A percentile compares a stretch with the other conserved stretches of the same genome.
phyloP scores from a whole-genome alignment of 2,113 vertebrate genomes.

The Terrapene triunguis region DNA sequence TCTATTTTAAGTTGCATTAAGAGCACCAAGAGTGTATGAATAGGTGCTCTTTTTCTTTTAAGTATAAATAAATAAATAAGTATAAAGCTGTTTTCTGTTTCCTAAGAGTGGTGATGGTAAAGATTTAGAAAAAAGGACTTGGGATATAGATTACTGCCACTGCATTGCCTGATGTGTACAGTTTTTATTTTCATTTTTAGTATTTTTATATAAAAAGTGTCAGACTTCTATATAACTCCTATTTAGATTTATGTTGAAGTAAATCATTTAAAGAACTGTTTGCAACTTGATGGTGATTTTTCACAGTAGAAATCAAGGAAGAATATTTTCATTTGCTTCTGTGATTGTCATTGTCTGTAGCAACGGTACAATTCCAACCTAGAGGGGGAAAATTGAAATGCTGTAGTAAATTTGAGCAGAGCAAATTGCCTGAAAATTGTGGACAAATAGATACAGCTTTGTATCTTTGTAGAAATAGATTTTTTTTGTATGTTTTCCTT shows the following conservation, averaged over 20 bases:
- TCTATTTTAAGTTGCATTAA: not conserved
- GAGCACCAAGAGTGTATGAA: not conserved
- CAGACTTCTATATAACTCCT: not conserved
- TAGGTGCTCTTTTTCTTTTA: not conserved
- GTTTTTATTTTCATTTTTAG: slow-evolving; percentile 12
- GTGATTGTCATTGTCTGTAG: not conserved
- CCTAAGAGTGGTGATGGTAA: not conserved
- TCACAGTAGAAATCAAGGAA: not conserved
- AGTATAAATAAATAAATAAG: not conserved
- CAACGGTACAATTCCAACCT: not conserved
- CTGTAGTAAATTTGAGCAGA: not conserved
- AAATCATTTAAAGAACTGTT: slow-evolving; percentile 1
- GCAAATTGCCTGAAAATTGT: not conserved
- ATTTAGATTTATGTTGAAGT: slow-evolving; percentile 21
- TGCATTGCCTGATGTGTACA: not conserved
- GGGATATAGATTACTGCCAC: not conserved
- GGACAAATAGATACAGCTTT: not conserved
- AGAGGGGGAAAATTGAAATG: not conserved
- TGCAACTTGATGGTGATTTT: not conserved
- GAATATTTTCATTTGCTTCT: not conserved
- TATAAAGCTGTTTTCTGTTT: not conserved
- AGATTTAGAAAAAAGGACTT: not conserved
- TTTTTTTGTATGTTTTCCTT: not conserved
- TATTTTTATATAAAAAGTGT: not conserved
- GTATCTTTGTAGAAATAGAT: not conserved